Conservation (phyloP, 2,888 invertebrate species). For the Leucania comma region DNA sequence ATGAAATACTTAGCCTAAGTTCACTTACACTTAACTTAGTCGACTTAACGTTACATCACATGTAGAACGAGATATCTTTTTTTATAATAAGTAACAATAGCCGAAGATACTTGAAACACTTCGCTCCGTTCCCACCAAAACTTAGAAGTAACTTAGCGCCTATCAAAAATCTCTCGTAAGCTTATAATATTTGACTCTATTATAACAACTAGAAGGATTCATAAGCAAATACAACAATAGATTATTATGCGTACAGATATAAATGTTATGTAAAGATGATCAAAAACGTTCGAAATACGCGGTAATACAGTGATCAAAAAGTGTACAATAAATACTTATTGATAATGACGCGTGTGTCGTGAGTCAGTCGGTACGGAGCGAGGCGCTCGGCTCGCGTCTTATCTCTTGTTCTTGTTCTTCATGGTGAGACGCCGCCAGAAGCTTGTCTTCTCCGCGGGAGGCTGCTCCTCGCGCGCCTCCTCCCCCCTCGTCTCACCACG, state of each 20-base stretch:
- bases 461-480: constrained; percentile 85
- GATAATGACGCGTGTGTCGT: constrained; percentile 42
- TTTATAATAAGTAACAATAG: constrained; percentile 84
- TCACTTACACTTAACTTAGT: constrained; percentile 78
- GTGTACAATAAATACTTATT: constrained; percentile 62
- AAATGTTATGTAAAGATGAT: constrained; percentile 62
- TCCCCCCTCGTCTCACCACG: constrained; percentile 90
- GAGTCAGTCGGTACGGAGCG: constrained; percentile 73
- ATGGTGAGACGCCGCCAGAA: constrained; percentile 93
- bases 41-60: constrained; percentile 90
- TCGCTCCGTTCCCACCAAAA: constrained; percentile 77
- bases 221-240: constrained; percentile 60
- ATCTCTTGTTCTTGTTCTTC: constrained; percentile 93
- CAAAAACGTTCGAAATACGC: constrained; percentile 57
- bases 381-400: constrained; percentile 77
- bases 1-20: constrained; percentile 78
- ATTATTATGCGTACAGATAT: constrained; percentile 62
- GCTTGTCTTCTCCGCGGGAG: constrained; percentile 91
- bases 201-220: constrained; percentile 64
- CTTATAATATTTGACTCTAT: constrained; percentile 61
- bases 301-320: constrained; percentile 60
- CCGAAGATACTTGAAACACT: constrained; percentile 75
- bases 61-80: constrained; percentile 88
- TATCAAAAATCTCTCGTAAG: constrained; percentile 63
- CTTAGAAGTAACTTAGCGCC: constrained; percentile 62